Evolutionary conservation across 2,888 invertebrate species (phyloP), one percentile per base, ranked within the genome.

Genomic region (Apantesis nais): DNA sequence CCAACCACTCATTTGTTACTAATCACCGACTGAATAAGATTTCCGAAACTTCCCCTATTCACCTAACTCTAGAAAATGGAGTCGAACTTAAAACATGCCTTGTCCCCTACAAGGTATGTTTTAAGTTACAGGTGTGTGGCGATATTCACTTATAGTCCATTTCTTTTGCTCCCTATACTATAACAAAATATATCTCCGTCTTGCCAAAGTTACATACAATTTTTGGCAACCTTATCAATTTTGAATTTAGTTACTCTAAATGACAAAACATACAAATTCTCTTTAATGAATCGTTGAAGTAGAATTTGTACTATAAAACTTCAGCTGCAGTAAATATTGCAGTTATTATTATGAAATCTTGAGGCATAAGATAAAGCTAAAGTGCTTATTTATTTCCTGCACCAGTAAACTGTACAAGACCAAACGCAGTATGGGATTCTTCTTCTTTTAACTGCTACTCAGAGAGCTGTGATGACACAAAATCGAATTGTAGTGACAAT

Each of bases 371-470:
- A 48, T 22, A 48, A 22, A 48, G 8, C 0, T 48, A 7, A 44
- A 5, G 1, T 22, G 9, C 48, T 22, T 48, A 9, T 48, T 8
- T 52, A 52, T 52, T 58, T 77, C 64, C 76, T 88, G 89, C 86
- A 55, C 83, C 82, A 16, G 82, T 87, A 0, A 72, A 83, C 0
- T 89, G 89, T 63, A 87, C 87, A 0, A 80, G 86, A 69, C 82
- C 73, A 12, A 75, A 86, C 61, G 89, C 89, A 79, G 62, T 72
- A 25, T 89, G 83, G 85, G 61, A 74, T 41, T 12, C 80, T 0
- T 88, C 88, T 55, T 86, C 88, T 4, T 74, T 71, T 7, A 78
- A 77, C 0, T 89, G 87, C 44, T 70, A 74, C 2, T 77, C 78
- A 4, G 89, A 86, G 55, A 76, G 77, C 58, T 89, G 89, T 63